A percentile compares a stretch with the other conserved stretches of the same genome.
These are phyloP conservation scores for Lemur catta DNA, from an alignment of 2,797 vertebrate genomes.

Conservation along the genomic window DNA sequence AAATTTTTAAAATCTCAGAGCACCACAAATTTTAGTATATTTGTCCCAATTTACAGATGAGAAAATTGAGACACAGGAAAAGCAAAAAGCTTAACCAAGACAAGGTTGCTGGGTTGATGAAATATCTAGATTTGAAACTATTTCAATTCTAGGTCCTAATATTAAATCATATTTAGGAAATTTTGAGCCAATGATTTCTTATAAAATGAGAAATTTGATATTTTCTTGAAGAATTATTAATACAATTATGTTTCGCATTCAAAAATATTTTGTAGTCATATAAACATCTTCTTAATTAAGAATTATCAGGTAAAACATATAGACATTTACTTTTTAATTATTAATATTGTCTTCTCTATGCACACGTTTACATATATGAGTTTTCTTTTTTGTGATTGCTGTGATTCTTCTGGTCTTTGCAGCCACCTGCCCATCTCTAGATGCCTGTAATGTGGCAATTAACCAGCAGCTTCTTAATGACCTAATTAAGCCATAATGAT, in stretches of 20 bases:
- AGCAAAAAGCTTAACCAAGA: neutral
- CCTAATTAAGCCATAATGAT: conserved; percentile 81
- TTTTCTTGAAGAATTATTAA: neutral
- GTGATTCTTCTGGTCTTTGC: conserved; percentile 41
- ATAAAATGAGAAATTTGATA: neutral
- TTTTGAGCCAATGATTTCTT: neutral
- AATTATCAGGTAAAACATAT: neutral
- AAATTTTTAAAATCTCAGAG: neutral
- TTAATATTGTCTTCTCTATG: neutral
- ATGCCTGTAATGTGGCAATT: conserved; percentile 76
- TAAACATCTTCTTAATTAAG: neutral
- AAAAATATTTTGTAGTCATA: neutral
- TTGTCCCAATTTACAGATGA: neutral
- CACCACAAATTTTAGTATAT: neutral
- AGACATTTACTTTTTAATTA: neutral
- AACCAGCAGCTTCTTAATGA: conserved; percentile 78
- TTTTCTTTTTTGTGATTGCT: neutral
- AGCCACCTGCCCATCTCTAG: conserved; percentile 68
- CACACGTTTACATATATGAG: neutral
- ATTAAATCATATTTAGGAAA: neutral
- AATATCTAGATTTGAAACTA: conserved; percentile 14
- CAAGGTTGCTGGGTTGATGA: neutral
- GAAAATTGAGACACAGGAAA: neutral
- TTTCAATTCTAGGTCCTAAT: neutral
- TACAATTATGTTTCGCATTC: neutral